phyloP scores from a whole-genome alignment of 1,140 invertebrate genomes.

The Harlomillsia oculata region DNA sequence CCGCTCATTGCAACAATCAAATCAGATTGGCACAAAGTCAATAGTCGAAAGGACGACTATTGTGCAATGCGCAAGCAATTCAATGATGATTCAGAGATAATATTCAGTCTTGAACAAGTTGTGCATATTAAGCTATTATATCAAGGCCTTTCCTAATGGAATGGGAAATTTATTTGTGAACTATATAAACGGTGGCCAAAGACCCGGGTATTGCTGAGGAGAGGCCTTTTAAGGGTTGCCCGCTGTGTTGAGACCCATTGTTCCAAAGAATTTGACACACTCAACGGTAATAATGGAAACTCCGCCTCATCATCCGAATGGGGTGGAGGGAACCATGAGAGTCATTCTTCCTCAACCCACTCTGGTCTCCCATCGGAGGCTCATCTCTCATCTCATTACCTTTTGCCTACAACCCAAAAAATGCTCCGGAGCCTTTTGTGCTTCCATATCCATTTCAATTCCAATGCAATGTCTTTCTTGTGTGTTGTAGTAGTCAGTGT shows the following conservation, averaged over 20 bases:
- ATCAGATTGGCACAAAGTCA: too few species aligned
- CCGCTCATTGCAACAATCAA: too few species aligned
- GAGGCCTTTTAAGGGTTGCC: too few species aligned
- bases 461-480: background rate
- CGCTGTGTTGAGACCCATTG: constrained; percentile 28
- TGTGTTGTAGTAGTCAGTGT: background rate
- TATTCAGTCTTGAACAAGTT: too few species aligned
- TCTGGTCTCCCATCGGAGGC: constrained; percentile 16
- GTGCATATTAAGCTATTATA: too few species aligned
- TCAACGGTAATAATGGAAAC: constrained; percentile 35
- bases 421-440: background rate
- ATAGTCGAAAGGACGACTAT: too few species aligned
- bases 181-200: too few species aligned
- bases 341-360: constrained; percentile 25
- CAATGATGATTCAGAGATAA: too few species aligned
- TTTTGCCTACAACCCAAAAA: constrained; percentile 1
- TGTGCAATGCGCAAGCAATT: too few species aligned
- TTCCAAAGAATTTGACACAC: constrained; percentile 36
- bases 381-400: constrained; percentile 30
- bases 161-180: too few species aligned
- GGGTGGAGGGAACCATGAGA: constrained; percentile 23
- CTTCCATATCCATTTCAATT: constrained; percentile 6
- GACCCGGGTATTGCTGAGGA: too few species aligned
- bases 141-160: too few species aligned
- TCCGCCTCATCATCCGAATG: constrained; percentile 33